Conservation (phyloP, 2,888 invertebrate genomes). For the Ophion ventricosus region DNA sequence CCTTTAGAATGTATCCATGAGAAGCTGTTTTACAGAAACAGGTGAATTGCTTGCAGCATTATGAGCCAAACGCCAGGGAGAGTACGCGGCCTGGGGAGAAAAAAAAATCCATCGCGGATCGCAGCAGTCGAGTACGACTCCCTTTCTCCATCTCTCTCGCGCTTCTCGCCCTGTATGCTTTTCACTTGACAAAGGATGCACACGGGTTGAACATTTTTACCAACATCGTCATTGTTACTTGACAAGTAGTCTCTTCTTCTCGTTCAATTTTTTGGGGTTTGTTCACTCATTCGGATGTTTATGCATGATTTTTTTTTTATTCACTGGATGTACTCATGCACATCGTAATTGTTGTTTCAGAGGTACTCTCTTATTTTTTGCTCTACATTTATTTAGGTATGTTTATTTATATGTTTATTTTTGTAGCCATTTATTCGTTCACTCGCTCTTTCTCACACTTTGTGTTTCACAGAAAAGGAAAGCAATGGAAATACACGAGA, state of each 20-base stretch:
- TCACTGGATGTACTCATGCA: neutral
- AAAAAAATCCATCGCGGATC: neutral
- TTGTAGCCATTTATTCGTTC: no score
- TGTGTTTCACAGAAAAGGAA: no score
- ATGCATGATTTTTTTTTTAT: neutral
- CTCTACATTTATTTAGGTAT: no score
- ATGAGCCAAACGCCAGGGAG: constrained; percentile 6
- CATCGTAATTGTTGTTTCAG: no score
- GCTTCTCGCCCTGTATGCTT: no score
- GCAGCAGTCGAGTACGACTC: neutral
- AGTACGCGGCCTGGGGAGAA: neutral
- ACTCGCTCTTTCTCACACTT: no score
- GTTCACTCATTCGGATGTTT: neutral
- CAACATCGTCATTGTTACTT: no score
- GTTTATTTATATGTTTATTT: no score
- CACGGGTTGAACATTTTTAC: no score
- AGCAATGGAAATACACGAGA: no score
- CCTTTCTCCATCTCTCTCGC: neutral
- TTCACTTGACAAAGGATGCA: no score
- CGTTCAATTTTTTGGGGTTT: neutral
- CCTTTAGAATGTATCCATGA: constrained; percentile 48
- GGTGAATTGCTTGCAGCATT: constrained; percentile 34
- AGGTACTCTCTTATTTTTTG: no score
- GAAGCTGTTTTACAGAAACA: constrained; percentile 17
- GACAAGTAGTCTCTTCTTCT: neutral